A percentile compares a stretch with the other conserved stretches of the same genome.
These are phyloP conservation scores for Mamestra brassicae DNA, from an alignment of 2,888 invertebrate species.

Conservation along the genomic window DNA sequence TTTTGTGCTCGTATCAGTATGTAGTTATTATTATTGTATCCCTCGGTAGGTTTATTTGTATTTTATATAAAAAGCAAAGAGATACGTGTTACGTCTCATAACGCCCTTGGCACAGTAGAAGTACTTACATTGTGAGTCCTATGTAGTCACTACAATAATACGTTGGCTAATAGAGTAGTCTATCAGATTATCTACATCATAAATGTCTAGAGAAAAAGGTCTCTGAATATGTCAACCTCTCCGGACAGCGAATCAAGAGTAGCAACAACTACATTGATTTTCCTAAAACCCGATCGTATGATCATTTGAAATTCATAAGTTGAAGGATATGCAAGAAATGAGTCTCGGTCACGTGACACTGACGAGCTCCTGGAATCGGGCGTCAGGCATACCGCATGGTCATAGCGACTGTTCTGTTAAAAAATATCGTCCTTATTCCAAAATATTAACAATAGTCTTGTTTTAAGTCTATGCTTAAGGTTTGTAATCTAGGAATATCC, in stretches of 20 bases:
- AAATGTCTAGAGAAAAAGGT: neutral
- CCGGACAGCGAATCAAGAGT: neutral
- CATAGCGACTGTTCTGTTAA: neutral
- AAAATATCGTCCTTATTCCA: neutral
- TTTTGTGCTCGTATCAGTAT: constrained; percentile 23
- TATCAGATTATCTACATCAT: neutral
- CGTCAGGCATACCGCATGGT: constrained; percentile 4
- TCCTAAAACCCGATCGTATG: neutral
- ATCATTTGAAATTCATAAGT: constrained; percentile 18
- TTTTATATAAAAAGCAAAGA: constrained; percentile 34
- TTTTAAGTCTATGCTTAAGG: neutral
- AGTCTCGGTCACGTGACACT: constrained; percentile 21
- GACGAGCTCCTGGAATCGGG: neutral
- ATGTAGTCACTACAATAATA: constrained; percentile 17
- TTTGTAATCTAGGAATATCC: neutral
- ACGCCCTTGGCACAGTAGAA: constrained; percentile 31
- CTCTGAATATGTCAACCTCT: neutral
- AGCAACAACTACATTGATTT: neutral
- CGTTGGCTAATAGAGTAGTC: neutral
- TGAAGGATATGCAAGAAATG: constrained; percentile 13
- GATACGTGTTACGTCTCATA: constrained; percentile 8
- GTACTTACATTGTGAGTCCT: constrained; percentile 9
- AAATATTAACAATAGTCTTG: neutral
- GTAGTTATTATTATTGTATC: constrained; percentile 31
- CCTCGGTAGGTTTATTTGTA: constrained; percentile 7